Evolutionary conservation across 2,797 vertebrate species (phyloP).

Genomic region (Neosalanx taihuensis): DNA sequence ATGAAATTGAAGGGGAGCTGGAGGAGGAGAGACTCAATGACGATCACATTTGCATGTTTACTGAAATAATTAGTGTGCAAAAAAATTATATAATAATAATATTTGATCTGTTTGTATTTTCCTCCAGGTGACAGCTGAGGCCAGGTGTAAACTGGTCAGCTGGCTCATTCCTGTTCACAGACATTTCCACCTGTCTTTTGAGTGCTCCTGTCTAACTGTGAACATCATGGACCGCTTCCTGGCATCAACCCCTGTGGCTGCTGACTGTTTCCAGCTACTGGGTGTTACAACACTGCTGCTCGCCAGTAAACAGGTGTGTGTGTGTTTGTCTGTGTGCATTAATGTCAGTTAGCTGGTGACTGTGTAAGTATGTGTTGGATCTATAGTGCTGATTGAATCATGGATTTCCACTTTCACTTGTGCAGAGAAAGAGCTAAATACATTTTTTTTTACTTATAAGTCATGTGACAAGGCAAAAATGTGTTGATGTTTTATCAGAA

Average conservation of each 20-base stretch:
- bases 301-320: slow-evolving; percentile 87
- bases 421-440: no score
- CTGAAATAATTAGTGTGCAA: not conserved
- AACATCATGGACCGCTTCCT: slow-evolving; percentile 93
- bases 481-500: no score
- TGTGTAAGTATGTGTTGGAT: not conserved
- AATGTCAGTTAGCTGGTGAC: not conserved
- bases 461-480: no score
- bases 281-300: slow-evolving; percentile 88
- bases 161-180: slow-evolving; percentile 89
- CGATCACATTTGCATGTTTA: not conserved
- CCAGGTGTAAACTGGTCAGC: slow-evolving; percentile 87
- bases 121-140: slow-evolving; percentile 81
- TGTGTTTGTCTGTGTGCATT: not conserved
- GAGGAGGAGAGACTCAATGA: not conserved
- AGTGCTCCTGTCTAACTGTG: slow-evolving; percentile 87
- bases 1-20: slow-evolving; percentile 21
- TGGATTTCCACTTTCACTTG: no score
- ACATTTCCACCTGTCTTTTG: slow-evolving; percentile 84
- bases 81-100: no score
- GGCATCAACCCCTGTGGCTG: slow-evolving; percentile 82
- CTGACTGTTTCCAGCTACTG: slow-evolving; percentile 93
- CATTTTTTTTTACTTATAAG: no score
- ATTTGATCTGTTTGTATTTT: not conserved
- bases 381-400: no score